Percentiles rank a stretch among this genome's conserved stretches.
phyloP scores from a whole-genome alignment of 2,797 vertebrate species.

The Pogoniulus pusillus region DNA sequence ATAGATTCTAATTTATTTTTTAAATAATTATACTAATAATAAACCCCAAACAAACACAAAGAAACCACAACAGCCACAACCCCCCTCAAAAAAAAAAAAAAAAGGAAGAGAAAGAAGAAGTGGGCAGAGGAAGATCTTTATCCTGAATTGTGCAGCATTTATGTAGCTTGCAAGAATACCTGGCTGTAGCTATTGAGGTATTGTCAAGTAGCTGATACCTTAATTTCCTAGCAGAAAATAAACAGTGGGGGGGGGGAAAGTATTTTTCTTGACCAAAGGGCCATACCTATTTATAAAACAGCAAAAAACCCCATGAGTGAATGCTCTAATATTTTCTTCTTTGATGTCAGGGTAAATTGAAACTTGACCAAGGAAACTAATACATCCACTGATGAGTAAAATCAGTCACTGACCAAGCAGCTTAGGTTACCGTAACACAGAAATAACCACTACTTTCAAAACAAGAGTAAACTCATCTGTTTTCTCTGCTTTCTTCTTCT shows the following conservation, averaged over 20 bases:
- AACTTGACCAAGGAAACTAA: neutral
- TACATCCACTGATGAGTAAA: neutral
- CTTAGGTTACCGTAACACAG: neutral
- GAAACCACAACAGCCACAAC: too few species aligned
- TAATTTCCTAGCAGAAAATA: neutral
- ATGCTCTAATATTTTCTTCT: neutral
- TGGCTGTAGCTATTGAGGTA: neutral
- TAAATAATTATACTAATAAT: neutral
- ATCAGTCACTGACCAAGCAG: neutral
- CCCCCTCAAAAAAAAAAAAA: too few species aligned
- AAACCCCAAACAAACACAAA: too few species aligned
- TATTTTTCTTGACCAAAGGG: neutral
- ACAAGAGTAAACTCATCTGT: neutral
- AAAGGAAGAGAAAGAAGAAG: too few species aligned
- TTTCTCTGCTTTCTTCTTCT: neutral
- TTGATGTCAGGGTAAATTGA: neutral
- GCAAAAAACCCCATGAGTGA: neutral
- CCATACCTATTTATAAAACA: neutral
- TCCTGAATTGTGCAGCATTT: neutral
- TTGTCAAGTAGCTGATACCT: neutral
- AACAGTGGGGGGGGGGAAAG: too few species aligned
- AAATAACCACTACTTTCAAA: neutral
- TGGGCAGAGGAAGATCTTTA: neutral
- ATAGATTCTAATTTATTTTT: neutral
- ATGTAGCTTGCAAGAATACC: neutral